Percentiles rank a stretch among this genome's conserved stretches.
Conservation (phyloP, 2,797 vertebrate species). For the Morelia viridis region DNA sequence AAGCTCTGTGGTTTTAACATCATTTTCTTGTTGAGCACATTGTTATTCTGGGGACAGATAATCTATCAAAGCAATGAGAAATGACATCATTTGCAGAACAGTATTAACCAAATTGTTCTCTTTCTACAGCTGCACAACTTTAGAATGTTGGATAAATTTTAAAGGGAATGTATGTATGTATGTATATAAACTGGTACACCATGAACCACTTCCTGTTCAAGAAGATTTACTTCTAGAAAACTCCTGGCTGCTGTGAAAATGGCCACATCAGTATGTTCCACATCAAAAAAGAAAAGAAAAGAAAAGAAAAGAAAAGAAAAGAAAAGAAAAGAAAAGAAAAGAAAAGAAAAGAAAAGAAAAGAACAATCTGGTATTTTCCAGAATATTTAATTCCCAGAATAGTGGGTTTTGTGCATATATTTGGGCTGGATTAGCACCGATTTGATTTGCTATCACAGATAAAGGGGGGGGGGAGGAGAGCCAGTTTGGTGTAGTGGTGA, state of each 20-base stretch:
- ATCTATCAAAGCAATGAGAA: conserved; percentile 46
- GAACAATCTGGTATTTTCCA: neutral
- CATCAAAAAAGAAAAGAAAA: too few relatives aligned
- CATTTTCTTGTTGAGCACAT: conserved; percentile 51
- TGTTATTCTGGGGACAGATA: conserved; percentile 9
- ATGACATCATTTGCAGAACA: conserved; percentile 15
- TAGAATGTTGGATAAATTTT: neutral
- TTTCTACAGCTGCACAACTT: neutral
- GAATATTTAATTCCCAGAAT: neutral
- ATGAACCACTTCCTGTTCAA: neutral
- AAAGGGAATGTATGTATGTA: neutral
- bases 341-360: too few relatives aligned
- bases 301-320: too few relatives aligned
- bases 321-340: too few relatives aligned
- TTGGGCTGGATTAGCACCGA: neutral
- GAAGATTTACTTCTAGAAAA: neutral
- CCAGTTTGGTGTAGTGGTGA: too few relatives aligned
- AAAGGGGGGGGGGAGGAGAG: neutral
- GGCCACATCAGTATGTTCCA: neutral
- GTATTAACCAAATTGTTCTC: neutral
- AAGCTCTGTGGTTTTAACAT: conserved; percentile 27
- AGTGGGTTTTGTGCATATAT: neutral
- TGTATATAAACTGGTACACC: too few relatives aligned
- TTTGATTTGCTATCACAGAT: neutral
- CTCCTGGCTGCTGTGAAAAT: neutral